These are phyloP conservation scores for Heliconius cydno DNA, from an alignment of 2,888 invertebrate genomes.

Conservation along the genomic window DNA sequence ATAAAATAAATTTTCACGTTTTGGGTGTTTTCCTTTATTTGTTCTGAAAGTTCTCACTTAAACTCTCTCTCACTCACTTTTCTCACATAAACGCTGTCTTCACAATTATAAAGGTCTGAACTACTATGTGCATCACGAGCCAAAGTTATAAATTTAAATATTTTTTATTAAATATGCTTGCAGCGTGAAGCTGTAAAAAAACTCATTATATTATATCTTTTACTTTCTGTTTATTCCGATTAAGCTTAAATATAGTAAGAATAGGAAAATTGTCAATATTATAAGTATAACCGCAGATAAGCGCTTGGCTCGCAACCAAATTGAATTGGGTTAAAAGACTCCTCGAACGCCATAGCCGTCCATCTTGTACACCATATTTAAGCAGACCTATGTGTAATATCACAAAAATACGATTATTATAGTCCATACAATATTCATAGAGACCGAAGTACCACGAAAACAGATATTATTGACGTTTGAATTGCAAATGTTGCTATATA, in stretches of 20 bases:
- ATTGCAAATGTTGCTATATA: neutral
- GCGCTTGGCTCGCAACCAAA: slow-evolving; percentile 47
- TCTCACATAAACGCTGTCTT: too few relatives aligned
- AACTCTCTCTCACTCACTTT: too few relatives aligned
- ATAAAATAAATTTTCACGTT: too few relatives aligned
- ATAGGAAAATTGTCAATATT: slow-evolving; percentile 34
- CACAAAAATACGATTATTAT: slow-evolving; percentile 36
- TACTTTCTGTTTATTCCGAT: neutral
- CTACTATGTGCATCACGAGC: too few relatives aligned
- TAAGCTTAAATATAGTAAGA: slow-evolving; percentile 8
- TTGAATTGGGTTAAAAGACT: slow-evolving; percentile 43
- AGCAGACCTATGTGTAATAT: slow-evolving; percentile 28
- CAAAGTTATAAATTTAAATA: neutral
- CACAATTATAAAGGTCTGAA: too few relatives aligned
- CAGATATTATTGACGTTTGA: neutral
- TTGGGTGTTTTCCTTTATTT: too few relatives aligned
- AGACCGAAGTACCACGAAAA: neutral
- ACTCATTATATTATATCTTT: neutral
- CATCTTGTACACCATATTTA: slow-evolving; percentile 38
- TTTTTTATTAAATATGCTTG: neutral
- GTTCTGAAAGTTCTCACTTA: too few relatives aligned
- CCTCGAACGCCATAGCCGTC: slow-evolving; percentile 37
- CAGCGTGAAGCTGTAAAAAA: too few relatives aligned
- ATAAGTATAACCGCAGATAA: slow-evolving; percentile 42
- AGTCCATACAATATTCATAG: slow-evolving; percentile 6